phyloP scores from a whole-genome alignment of 2,888 invertebrate genomes.

The Eledone cirrhosa region DNA sequence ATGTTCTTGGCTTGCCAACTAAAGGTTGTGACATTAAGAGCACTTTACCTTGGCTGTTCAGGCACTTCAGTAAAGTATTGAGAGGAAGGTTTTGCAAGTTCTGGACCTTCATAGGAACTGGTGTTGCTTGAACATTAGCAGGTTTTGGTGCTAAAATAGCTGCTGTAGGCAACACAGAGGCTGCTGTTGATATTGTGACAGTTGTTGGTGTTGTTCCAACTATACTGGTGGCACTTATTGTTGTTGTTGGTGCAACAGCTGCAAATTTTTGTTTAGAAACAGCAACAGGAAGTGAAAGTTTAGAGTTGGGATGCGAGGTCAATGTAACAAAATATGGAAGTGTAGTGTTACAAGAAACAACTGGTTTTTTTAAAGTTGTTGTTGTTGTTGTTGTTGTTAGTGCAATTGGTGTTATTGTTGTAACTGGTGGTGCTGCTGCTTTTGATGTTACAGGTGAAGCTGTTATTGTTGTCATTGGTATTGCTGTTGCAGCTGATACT shows the following conservation, averaged over 20 bases:
- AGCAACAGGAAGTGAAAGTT: constrained; percentile 5
- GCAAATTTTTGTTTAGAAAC: too few relatives aligned
- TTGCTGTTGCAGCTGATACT: neutral
- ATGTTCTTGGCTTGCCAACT: neutral
- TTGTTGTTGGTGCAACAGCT: neutral
- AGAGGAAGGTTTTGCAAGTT: neutral
- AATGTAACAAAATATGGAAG: constrained; percentile 4
- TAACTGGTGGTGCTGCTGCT: too few relatives aligned
- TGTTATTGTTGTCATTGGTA: too few relatives aligned
- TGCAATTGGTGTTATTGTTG: too few relatives aligned
- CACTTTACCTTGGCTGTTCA: constrained; percentile 14
- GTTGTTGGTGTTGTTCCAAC: neutral
- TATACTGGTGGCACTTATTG: neutral
- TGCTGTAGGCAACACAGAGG: neutral
- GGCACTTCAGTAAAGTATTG: neutral
- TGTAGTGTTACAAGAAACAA: too few relatives aligned
- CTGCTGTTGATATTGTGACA: neutral
- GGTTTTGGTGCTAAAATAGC: neutral
- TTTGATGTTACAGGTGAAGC: too few relatives aligned
- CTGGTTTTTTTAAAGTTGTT: too few relatives aligned
- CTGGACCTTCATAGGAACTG: constrained; percentile 2
- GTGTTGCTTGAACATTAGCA: neutral
- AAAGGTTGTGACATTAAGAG: constrained; percentile 10
- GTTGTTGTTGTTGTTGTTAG: too few relatives aligned
- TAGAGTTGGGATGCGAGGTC: neutral